Conservation (phyloP, 2,888 invertebrate genomes). For the Drosophila peninsularis region DNA sequence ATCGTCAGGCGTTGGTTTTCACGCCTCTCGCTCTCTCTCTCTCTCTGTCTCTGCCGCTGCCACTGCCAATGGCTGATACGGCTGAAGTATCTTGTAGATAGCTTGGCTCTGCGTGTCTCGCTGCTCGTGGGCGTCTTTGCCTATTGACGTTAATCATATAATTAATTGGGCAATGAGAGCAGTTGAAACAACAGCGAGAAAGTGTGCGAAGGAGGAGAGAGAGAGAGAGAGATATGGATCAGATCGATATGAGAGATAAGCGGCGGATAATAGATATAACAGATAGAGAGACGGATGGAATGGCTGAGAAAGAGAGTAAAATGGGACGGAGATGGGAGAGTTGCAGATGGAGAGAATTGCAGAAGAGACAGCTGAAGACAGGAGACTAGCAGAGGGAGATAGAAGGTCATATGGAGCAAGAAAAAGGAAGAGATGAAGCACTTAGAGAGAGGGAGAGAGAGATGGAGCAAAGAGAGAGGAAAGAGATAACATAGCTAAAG, state of each 20-base stretch:
- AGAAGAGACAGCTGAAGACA: no score
- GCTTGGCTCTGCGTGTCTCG: slow-evolving; percentile 9
- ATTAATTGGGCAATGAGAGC: slow-evolving; percentile 64
- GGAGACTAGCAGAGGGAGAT: no score
- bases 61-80: slow-evolving; percentile 5
- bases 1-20: slow-evolving; percentile 45
- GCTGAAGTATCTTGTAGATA: slow-evolving; percentile 26
- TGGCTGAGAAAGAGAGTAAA: neutral
- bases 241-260: neutral
- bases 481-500: no score
- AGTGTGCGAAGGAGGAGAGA: neutral
- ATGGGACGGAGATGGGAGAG: no score
- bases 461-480: neutral
- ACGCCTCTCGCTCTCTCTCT: neutral
- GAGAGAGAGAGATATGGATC: neutral
- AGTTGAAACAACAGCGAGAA: slow-evolving; percentile 7
- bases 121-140: slow-evolving; percentile 11
- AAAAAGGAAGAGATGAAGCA: no score
- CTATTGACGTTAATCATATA: slow-evolving; percentile 76
- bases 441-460: neutral
- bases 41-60: slow-evolving; percentile 4
- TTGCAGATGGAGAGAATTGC: no score
- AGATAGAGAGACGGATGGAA: no score
- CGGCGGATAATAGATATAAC: neutral
- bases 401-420: no score